Conservation (phyloP, 2,113 vertebrate species). For the Crotalus helleri region DNA sequence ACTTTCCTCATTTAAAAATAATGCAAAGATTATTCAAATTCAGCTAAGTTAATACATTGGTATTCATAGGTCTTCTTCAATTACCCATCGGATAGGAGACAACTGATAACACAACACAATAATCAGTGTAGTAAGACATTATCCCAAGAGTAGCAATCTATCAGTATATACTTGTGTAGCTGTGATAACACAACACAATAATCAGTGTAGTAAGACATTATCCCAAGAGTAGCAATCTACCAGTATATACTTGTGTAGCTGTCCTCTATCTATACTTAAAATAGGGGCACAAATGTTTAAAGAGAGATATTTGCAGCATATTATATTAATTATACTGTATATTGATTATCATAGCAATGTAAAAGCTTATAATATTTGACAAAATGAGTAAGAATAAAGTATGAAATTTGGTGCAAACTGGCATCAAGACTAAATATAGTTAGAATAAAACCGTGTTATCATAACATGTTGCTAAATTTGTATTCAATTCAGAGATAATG, state of each 20-base stretch:
- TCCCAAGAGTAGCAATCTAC: not conserved
- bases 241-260: not conserved
- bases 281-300: not conserved
- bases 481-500: not conserved
- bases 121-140: not conserved
- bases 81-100: not conserved
- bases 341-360: not conserved
- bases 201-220: not conserved
- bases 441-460: not conserved
- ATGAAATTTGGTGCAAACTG: not conserved
- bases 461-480: not conserved
- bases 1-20: not conserved
- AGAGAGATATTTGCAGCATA: not conserved
- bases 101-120: not conserved
- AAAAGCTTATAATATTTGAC: not conserved
- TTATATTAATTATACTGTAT: not conserved
- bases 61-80: not conserved
- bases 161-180: not conserved
- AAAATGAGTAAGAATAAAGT: not conserved
- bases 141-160: not conserved
- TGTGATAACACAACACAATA: not conserved
- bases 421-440: not conserved
- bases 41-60: not conserved
- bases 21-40: constrained; percentile 14
- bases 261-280: not conserved